Conservation (phyloP, 30 jellyfish, hydroid and myxozoan species). For the Hydractinia symbiolongicarpus region DNA sequence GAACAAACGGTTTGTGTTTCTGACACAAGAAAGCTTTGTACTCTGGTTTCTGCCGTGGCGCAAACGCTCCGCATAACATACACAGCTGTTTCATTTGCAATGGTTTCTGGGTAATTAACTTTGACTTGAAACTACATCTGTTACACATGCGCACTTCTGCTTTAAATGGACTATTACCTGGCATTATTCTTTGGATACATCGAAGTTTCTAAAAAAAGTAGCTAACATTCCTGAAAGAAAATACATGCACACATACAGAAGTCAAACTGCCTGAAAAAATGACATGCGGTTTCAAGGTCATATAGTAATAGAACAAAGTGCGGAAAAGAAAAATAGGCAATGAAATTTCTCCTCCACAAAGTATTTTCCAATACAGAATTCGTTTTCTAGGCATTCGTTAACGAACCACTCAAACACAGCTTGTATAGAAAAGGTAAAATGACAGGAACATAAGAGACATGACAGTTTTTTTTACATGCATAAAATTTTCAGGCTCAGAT, state of each 20-base stretch:
- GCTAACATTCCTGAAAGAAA: not conserved
- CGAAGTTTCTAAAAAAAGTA: slow-evolving; percentile 32
- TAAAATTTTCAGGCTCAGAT: no score
- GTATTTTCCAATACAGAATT: no score
- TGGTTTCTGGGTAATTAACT: slow-evolving; percentile 44
- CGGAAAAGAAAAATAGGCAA: no score
- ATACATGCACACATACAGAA: not conserved
- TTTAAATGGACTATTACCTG: slow-evolving; percentile 36
- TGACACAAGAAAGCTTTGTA: slow-evolving; percentile 54
- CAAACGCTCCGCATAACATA: slow-evolving; percentile 46
- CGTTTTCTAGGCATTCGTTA: no score
- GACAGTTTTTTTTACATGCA: no score
- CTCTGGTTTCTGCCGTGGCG: slow-evolving; percentile 42
- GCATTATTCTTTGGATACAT: slow-evolving; percentile 21
- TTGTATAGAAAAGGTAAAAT: no score
- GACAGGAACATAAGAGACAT: no score
- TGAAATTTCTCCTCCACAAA: no score
- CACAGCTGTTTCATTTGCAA: slow-evolving; percentile 47
- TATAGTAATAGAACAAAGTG: no score
- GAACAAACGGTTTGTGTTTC: slow-evolving; percentile 37
- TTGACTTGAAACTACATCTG: slow-evolving; percentile 39
- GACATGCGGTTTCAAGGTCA: not conserved
- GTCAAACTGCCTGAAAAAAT: not conserved
- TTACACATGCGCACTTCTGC: slow-evolving; percentile 54
- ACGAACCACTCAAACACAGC: no score